phyloP scores from a whole-genome alignment of 2,888 invertebrate species.

The Cosmopolites sordidus region DNA sequence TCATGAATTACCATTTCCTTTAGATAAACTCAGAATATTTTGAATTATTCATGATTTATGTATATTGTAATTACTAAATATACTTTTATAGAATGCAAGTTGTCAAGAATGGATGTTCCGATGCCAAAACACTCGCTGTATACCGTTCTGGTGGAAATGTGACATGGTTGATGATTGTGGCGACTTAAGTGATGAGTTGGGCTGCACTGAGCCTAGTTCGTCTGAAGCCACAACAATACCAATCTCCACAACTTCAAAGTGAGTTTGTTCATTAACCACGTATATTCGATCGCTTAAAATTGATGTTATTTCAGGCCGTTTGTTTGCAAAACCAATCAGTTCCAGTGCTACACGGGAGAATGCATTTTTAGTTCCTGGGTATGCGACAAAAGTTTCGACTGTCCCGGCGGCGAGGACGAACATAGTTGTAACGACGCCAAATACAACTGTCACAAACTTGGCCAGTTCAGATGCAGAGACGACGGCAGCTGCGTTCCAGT shows the following conservation, averaged over 20 bases:
- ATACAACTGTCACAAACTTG: slow-evolving; percentile 40
- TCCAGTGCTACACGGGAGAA: slow-evolving; percentile 54
- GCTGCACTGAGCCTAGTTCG: slow-evolving; percentile 35
- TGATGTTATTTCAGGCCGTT: background rate
- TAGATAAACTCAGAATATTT: no score
- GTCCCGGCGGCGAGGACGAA: slow-evolving; percentile 61
- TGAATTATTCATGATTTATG: no score
- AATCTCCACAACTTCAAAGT: slow-evolving; percentile 4
- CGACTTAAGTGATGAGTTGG: slow-evolving; percentile 69
- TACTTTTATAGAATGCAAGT: slow-evolving; percentile 38
- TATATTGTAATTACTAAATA: no score
- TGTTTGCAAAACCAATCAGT: slow-evolving; percentile 54
- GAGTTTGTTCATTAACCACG: background rate
- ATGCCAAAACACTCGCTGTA: slow-evolving; percentile 65
- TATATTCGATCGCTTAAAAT: no score
- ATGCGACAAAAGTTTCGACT: slow-evolving; percentile 60
- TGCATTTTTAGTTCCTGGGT: slow-evolving; percentile 60
- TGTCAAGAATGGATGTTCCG: slow-evolving; percentile 77
- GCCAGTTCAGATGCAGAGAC: slow-evolving; percentile 57
- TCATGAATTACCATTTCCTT: no score
- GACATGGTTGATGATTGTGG: slow-evolving; percentile 73
- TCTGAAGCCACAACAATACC: no score
- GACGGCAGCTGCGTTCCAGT: slow-evolving; percentile 60
- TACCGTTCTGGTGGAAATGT: slow-evolving; percentile 79
- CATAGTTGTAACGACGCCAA: slow-evolving; percentile 37